Percentiles rank a stretch among this genome's conserved stretches.
Conservation (phyloP, 2,888 invertebrate species). For the Halictus quadricinctus region DNA sequence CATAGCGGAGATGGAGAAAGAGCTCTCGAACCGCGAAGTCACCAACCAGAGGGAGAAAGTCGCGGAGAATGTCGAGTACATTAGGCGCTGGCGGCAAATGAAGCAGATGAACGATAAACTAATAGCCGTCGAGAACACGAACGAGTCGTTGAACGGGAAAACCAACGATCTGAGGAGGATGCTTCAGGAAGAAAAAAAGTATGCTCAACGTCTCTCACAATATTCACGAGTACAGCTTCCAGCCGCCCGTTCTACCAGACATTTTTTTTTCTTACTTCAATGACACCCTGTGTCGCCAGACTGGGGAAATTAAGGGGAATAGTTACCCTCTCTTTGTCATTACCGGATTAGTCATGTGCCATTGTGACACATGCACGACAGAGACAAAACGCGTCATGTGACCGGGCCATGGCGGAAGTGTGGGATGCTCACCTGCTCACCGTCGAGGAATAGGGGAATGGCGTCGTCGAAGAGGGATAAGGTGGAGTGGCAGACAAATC, state of each 20-base stretch:
- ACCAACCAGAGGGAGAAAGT: constrained; percentile 76
- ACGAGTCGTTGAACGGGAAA: constrained; percentile 72
- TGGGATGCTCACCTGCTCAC: too few relatives aligned
- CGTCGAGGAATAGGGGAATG: too few relatives aligned
- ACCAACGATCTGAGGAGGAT: constrained; percentile 72
- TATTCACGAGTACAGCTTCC: neutral
- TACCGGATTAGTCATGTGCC: neutral
- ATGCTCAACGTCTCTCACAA: constrained; percentile 29
- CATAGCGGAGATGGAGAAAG: constrained; percentile 74
- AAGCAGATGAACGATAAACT: constrained; percentile 78
- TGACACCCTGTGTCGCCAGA: neutral
- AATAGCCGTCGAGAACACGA: constrained; percentile 66
- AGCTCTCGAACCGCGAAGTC: constrained; percentile 66
- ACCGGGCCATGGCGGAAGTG: too few relatives aligned
- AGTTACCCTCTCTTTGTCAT: neutral
- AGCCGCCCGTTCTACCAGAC: neutral
- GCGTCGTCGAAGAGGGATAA: too few relatives aligned
- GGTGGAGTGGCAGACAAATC: neutral
- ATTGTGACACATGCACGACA: neutral
- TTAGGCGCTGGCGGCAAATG: constrained; percentile 78
- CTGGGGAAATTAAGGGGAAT: neutral
- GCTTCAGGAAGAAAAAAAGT: constrained; percentile 76
- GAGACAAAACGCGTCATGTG: too few relatives aligned
- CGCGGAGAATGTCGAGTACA: constrained; percentile 80
- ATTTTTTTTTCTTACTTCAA: neutral